phyloP scores from a whole-genome alignment of 92 coral and sea anemone genomes.

The Montipora capitata region DNA sequence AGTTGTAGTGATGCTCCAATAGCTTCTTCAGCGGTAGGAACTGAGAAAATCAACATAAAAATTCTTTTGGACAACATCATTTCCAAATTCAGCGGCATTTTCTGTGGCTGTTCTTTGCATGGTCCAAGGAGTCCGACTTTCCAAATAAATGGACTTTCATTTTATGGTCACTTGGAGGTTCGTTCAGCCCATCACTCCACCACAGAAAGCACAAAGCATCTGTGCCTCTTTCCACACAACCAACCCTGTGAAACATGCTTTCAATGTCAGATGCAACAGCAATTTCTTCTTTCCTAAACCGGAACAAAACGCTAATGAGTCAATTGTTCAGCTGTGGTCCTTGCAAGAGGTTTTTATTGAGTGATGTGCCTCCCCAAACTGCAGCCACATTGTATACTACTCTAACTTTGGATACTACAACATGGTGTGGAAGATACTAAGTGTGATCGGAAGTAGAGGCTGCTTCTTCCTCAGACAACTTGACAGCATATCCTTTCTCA shows the following conservation, averaged over 20 bases:
- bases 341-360: slow-evolving; percentile 17
- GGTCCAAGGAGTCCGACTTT: slow-evolving; percentile 61
- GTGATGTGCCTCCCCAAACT: no score
- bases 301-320: slow-evolving; percentile 59
- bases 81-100: slow-evolving; percentile 29
- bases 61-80: slow-evolving; percentile 46
- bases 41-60: slow-evolving; percentile 61
- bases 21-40: slow-evolving; percentile 53
- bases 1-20: slow-evolving; percentile 38
- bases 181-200: slow-evolving; percentile 60
- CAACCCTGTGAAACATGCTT: slow-evolving; percentile 75
- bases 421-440: no score
- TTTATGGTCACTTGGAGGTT: slow-evolving; percentile 62
- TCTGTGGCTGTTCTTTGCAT: slow-evolving; percentile 59
- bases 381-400: no score
- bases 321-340: slow-evolving; percentile 71
- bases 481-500: slow-evolving; percentile 62
- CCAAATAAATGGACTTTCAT: slow-evolving; percentile 73
- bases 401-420: no score
- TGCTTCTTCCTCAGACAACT: slow-evolving; percentile 14
- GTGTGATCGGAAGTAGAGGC: no score
- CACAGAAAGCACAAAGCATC: slow-evolving; percentile 63
- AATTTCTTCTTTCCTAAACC: slow-evolving; percentile 63
- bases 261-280: slow-evolving; percentile 71
- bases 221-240: slow-evolving; percentile 46